Percentiles rank a stretch among this genome's conserved stretches.
Evolutionary conservation across 2,888 invertebrate species (phyloP).

Genomic region (Myopa tessellatipennis): DNA sequence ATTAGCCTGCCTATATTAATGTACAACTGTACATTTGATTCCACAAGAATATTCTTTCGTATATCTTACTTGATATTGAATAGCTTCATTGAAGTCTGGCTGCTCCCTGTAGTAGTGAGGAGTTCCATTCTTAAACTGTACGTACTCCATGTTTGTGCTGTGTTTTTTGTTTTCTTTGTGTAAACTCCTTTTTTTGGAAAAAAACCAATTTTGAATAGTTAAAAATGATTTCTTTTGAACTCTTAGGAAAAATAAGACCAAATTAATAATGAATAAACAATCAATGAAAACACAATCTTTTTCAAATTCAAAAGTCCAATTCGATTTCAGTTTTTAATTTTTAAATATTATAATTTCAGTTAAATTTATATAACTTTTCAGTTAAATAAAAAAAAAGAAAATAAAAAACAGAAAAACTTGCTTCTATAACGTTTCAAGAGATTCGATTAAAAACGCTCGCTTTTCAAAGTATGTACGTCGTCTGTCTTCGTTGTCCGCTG

Average conservation of each 20-base stretch:
- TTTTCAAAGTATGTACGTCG: constrained; percentile 31
- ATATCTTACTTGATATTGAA: constrained; percentile 68
- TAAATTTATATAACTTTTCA: constrained; percentile 35
- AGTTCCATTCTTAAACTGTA: constrained; percentile 68
- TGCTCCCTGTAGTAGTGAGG: constrained; percentile 68
- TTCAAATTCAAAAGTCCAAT: constrained; percentile 16
- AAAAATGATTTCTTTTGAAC: constrained; percentile 54
- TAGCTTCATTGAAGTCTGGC: constrained; percentile 67
- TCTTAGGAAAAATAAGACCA: constrained; percentile 32
- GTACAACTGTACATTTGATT: not conserved
- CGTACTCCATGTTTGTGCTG: constrained; percentile 65
- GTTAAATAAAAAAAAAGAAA: constrained; percentile 33
- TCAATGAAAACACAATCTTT: not conserved
- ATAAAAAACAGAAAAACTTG: constrained; percentile 18
- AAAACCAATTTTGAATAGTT: constrained; percentile 45
- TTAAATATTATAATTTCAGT: constrained; percentile 28
- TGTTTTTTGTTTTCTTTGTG: constrained; percentile 46
- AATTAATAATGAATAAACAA: constrained; percentile 2
- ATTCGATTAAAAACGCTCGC: constrained; percentile 17
- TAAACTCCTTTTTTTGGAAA: constrained; percentile 54
- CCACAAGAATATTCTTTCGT: not conserved
- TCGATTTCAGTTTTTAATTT: constrained; percentile 40
- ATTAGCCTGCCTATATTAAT: not conserved
- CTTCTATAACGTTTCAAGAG: constrained; percentile 34
- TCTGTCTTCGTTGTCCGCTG: constrained; percentile 40